Percentiles rank a stretch among this genome's conserved stretches.
Evolutionary conservation across 1,140 invertebrate species (phyloP).

Genomic region (Drosophila paulistorum): DNA sequence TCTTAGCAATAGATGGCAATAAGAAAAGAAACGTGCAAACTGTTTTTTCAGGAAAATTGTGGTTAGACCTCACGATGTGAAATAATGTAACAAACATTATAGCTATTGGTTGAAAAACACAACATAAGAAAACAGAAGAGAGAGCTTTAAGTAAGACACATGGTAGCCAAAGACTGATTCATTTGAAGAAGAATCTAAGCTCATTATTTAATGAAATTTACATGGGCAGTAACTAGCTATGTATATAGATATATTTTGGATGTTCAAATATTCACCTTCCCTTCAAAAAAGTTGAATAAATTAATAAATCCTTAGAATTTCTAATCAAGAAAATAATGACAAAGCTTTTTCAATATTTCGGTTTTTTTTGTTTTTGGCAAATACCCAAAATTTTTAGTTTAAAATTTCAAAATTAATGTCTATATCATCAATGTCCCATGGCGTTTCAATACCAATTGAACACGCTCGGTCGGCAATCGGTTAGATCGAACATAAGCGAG

Average conservation of each 20-base stretch:
- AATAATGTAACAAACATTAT: slow-evolving; percentile 75
- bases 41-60: slow-evolving; percentile 46
- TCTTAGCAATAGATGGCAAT: slow-evolving; percentile 40
- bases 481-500: rapidly evolving
- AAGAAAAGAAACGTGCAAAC: slow-evolving; percentile 59
- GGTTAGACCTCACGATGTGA: slow-evolving; percentile 63
- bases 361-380: background rate
- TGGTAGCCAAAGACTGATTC: background rate
- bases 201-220: background rate
- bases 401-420: background rate
- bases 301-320: background rate
- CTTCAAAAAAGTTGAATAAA: no score
- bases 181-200: background rate
- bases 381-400: background rate
- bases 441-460: background rate
- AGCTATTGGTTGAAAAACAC: background rate
- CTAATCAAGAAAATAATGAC: background rate
- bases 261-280: no score
- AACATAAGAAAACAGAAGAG: background rate
- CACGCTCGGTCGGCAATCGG: background rate
- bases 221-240: no score
- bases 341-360: background rate
- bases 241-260: no score
- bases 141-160: background rate
- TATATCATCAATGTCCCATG: background rate